Percentiles rank a stretch among this genome's conserved stretches.
Evolutionary conservation across 2,113 vertebrate species (phyloP).

Genomic region (Axis porcinus): DNA sequence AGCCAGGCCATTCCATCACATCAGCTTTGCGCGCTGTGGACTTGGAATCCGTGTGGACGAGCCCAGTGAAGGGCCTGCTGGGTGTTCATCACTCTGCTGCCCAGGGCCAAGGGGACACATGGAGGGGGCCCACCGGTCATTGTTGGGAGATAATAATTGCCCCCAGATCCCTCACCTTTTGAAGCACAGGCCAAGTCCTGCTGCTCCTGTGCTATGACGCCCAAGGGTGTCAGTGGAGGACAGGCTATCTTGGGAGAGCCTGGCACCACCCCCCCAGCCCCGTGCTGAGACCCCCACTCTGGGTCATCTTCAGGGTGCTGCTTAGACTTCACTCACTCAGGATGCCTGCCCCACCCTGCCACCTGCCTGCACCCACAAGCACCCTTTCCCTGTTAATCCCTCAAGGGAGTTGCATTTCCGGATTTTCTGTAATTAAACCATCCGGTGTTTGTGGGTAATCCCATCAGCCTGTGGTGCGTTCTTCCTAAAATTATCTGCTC

Average conservation of each 20-base stretch:
- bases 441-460: background rate
- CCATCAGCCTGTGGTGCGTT: background rate
- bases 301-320: accelerated
- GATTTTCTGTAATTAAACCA: background rate
- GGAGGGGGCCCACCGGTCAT: background rate
- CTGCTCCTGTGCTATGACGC: background rate
- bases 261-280: background rate
- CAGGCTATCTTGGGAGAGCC: background rate
- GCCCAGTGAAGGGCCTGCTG: too few relatives aligned
- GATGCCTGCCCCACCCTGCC: background rate
- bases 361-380: background rate
- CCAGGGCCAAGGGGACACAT: background rate
- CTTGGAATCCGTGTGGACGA: accelerated
- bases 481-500: background rate
- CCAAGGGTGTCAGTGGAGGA: background rate
- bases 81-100: background rate
- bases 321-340: background rate
- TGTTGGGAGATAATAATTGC: background rate
- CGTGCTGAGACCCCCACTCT: background rate
- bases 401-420: background rate
- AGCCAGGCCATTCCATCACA: background rate
- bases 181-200: background rate
- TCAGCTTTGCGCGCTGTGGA: background rate
- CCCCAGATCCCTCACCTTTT: background rate
- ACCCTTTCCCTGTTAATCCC: background rate